Conservation (phyloP, 2,888 invertebrate species). For the Lordiphosa fenestrarum region DNA sequence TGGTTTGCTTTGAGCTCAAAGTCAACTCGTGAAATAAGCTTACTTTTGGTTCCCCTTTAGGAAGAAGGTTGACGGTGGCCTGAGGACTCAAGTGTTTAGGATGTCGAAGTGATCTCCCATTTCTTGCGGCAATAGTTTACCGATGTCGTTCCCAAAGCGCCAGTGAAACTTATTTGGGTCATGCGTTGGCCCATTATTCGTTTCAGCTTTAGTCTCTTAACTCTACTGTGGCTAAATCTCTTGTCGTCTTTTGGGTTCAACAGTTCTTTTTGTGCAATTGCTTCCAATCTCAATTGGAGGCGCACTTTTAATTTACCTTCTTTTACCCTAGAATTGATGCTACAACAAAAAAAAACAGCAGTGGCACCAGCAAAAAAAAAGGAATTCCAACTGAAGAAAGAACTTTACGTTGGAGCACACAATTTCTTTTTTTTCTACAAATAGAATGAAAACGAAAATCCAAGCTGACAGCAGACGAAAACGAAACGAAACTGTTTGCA, state of each 20-base stretch:
- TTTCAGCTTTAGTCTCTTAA: no score
- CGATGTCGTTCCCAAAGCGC: no score
- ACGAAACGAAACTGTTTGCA: slow-evolving; percentile 38
- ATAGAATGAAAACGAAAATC: slow-evolving; percentile 39
- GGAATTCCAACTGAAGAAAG: slow-evolving; percentile 3
- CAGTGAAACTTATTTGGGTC: no score
- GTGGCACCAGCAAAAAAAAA: not conserved
- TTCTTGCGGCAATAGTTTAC: no score
- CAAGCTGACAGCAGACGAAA: slow-evolving; percentile 29
- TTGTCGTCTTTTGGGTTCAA: not conserved
- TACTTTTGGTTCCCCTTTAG: no score
- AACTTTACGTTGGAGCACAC: slow-evolving; percentile 22
- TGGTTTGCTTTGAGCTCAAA: no score
- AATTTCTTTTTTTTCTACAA: slow-evolving; percentile 17
- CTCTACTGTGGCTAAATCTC: no score
- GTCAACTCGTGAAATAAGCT: no score
- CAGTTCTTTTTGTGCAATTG: not conserved
- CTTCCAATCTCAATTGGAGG: slow-evolving; percentile 12
- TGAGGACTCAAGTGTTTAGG: no score
- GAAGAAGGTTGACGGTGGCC: no score
- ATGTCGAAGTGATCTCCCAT: no score
- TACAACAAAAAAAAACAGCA: slow-evolving; percentile 11
- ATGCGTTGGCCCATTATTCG: no score
- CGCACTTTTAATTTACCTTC: slow-evolving; percentile 20
- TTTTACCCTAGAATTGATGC: not conserved